Base-by-base conservation (phyloP, 1,140 invertebrate species). In the Eriocheir sinensis region DNA sequence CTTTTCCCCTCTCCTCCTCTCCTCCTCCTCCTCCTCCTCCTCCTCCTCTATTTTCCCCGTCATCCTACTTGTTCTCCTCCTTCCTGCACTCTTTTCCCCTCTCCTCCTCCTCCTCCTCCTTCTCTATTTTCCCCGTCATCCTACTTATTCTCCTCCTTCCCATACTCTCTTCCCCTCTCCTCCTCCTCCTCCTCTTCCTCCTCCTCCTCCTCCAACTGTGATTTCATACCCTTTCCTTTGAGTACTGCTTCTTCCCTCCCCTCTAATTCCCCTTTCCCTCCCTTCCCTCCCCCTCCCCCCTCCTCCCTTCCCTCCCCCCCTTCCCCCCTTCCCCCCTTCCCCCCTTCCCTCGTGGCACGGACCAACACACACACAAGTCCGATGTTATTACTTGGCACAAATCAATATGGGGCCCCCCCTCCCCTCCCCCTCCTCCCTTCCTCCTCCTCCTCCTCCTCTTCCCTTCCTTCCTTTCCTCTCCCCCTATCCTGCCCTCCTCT, bases 341-440 rank as follows among this genome's bases (percentile, higher is more conserved):
- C 27, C 79, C 27, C 32, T 34, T 81, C 79, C 44, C 44, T 15
- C 15, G 4, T 8, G 4, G 4, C 44, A 15, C 15, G 44, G 44
- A 4, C 4, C 4, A 15, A 15, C 60, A 72, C 21, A 21, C 27
- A 72, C 60, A 72, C 60, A 72, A 72, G 60, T 72, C 60, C 60
- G n/a, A 72, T 72, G 60, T 72, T 72, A 72, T 72, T 72, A 72
- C 60, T 72, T 72, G 60, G 60, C 60, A 72, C 60, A 72, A 72
- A 72, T 72, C 60, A 72, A 72, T 72, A 72, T n/a, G 60, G 21
- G 3, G 21, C 60, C n/a, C 60, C n/a, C 60, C 60, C 60, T 21
- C 2, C 60, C 60, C 60, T n/a, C 17, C 27, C 21, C 2, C 27
- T 21, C 60, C 21, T n/a, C 60, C 27, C 60, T 2, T n/a, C 21